These are phyloP conservation scores for Microplitis deprimator DNA, from an alignment of 2,888 invertebrate genomes.

Conservation along the genomic window DNA sequence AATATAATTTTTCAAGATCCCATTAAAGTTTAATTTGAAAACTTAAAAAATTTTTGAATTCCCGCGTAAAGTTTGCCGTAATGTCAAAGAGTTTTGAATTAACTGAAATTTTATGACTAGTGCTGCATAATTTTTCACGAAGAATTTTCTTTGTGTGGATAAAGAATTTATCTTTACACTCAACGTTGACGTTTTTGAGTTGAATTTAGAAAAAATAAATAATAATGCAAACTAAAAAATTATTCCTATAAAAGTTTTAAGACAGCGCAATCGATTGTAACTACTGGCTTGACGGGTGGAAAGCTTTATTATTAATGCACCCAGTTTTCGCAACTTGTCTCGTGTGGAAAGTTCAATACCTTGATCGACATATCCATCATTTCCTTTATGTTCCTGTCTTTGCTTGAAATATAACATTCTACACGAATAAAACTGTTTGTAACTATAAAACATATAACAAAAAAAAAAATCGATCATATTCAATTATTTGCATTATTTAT, in stretches of 20 bases:
- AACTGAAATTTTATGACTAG: no score
- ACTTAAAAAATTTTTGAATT: no score
- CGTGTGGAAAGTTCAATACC: conserved; percentile 19
- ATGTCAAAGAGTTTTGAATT: no score
- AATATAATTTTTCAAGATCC: no score
- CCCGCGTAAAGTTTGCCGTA: no score
- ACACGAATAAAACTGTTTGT: background rate
- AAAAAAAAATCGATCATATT: background rate
- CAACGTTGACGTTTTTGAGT: no score
- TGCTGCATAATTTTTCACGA: no score
- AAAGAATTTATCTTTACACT: background rate
- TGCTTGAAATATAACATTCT: background rate
- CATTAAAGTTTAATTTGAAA: no score
- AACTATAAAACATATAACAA: background rate
- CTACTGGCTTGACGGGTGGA: background rate
- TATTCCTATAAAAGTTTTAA: conserved; percentile 28
- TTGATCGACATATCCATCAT: conserved; percentile 20
- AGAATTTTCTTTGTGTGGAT: no score
- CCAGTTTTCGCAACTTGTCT: conserved; percentile 3
- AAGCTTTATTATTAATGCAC: conserved; percentile 27
- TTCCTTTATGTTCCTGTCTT: conserved; percentile 6
- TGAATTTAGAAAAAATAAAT: background rate
- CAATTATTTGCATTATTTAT: background rate
- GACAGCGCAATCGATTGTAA: conserved; percentile 3
- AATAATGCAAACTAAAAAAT: background rate